Evolutionary conservation across 2,797 vertebrate genomes (phyloP), one percentile per base, ranked within the genome.

Genomic region (Tokudaia tokunoshimensis): DNA sequence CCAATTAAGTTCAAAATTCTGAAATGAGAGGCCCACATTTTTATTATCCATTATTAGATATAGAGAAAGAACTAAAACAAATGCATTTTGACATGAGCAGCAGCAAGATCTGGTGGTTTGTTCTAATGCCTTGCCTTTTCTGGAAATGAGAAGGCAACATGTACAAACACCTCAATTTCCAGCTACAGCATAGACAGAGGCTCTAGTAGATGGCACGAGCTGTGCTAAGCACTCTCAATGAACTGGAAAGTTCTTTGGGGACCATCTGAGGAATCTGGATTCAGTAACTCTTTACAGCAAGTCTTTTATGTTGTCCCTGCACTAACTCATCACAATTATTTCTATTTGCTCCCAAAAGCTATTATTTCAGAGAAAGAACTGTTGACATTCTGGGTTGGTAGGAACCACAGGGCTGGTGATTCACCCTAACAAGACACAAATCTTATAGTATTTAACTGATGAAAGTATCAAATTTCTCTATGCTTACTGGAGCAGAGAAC

Each of bases 341-440:
- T 95, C 72, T 67, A 90, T 81, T 92, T 95, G 94, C 37, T 88
- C 61, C 80, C 86, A 82, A 19, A 44, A 94, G 91, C 82, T 83
- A 87, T 55, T 91, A 82, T 79, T 96, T 95, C 82, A 96, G 81
- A 94, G 65, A 91, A 96, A 94, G 65, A 91, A 96, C 50, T 24
- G 17, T 52, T 81, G 65, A 59, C n/a, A 95, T 70, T 47, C 52
- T 83, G 47, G 37, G 70, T 87, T 84, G 63, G 70, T 3, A 89
- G 55, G 82, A 41, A 91, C 41, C 52, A 37, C 47, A 89, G 65
- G 83, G 20, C 86, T 72, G 82, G 59, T 94, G 72, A 88, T 50
- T 82, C 70, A 87, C 19, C n/a, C 14, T 84, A 91, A 93, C 44
- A 87, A 93, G 61, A 59, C 91, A 94, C 83, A 83, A 59, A 92